A percentile compares a stretch with the other conserved stretches of the same genome.
Conservation (phyloP, 2,113 vertebrate genomes). For the Centropristis striata region DNA sequence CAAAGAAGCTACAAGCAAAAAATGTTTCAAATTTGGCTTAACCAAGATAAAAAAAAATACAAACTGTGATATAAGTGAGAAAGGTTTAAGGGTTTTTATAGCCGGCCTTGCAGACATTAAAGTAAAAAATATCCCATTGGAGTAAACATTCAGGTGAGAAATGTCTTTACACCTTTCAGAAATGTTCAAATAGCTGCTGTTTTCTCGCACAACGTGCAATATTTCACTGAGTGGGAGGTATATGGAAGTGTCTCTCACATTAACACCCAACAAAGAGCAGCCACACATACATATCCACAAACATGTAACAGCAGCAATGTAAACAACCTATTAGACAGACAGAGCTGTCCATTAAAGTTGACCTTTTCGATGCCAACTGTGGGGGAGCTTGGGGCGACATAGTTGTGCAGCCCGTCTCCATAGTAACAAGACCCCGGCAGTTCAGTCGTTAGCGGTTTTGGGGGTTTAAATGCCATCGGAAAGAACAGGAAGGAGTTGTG, state of each 20-base stretch:
- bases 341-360: conserved; percentile 66
- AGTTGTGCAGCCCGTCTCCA: conserved; percentile 53
- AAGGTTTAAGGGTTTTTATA: not conserved
- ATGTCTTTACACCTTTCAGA: conserved; percentile 3
- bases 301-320: conserved; percentile 15
- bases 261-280: not conserved
- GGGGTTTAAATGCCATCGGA: conserved; percentile 50
- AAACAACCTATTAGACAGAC: conserved; percentile 48
- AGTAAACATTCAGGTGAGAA: conserved; percentile 1
- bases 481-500: conserved; percentile 42
- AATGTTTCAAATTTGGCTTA: not conserved
- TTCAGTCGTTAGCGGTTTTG: conserved; percentile 34
- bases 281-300: conserved; percentile 31
- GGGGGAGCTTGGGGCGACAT: conserved; percentile 45
- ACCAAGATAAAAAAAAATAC: no score
- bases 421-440: conserved; percentile 48
- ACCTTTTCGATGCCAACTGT: conserved; percentile 64
- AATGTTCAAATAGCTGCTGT: conserved; percentile 6
- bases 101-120: not conserved
- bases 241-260: conserved; percentile 12
- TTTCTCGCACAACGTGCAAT: conserved; percentile 29
- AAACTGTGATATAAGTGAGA: no score
- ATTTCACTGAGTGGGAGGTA: conserved; percentile 46
- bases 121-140: not conserved
- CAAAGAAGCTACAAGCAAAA: not conserved